Evolutionary conservation across 2,113 vertebrate species (phyloP).

Genomic region (Hippoglossus stenolepis): DNA sequence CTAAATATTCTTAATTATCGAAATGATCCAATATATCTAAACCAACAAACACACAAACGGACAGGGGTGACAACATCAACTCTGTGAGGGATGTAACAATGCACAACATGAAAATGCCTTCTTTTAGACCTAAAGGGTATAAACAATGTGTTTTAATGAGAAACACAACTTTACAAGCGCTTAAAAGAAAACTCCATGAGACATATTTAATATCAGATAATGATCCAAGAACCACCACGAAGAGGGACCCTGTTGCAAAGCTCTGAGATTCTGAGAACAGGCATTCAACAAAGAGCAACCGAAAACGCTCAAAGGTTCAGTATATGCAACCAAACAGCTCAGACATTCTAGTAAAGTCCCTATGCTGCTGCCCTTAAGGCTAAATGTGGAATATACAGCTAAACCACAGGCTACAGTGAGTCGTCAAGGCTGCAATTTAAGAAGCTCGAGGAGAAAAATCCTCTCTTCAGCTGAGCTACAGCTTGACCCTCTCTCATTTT

Average conservation of each 20-base stretch:
- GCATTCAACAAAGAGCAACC: constrained; percentile 6
- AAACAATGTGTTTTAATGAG: neutral
- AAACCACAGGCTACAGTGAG: constrained; percentile 42
- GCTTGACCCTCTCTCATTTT: constrained; percentile 29
- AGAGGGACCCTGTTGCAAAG: neutral
- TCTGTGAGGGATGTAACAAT: neutral
- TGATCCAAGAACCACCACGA: neutral
- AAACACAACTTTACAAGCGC: neutral
- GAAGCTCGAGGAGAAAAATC: constrained; percentile 37
- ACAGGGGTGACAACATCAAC: no score
- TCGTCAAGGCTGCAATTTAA: constrained; percentile 50
- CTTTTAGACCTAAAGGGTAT: neutral
- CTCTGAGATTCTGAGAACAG: neutral
- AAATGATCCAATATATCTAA: no score
- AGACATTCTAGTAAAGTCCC: constrained; percentile 33
- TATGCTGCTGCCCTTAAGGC: constrained; percentile 29
- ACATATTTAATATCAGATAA: constrained; percentile 15
- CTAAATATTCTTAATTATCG: no score
- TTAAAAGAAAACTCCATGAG: neutral
- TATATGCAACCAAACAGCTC: constrained; percentile 27
- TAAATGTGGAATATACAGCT: constrained; percentile 47
- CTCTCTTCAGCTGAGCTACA: constrained; percentile 24
- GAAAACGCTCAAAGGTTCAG: constrained; percentile 16
- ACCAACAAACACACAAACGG: no score
- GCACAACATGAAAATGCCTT: neutral